These are phyloP conservation scores for Aporophyla nigra DNA, from an alignment of 2,888 invertebrate species.

Conservation along the genomic window DNA sequence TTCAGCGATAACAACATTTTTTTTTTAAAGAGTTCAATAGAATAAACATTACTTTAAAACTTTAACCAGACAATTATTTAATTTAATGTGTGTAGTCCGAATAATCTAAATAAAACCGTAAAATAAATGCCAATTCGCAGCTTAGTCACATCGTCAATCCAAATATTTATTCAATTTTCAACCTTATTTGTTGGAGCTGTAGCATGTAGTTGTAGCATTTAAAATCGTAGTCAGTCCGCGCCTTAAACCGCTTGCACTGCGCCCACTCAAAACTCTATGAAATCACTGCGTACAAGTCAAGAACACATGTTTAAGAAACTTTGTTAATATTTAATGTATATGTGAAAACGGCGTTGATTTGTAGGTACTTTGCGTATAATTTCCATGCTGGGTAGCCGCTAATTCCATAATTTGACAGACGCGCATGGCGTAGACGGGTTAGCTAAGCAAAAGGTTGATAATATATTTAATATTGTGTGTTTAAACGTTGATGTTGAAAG, in stretches of 20 bases:
- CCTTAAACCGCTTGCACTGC: constrained; percentile 60
- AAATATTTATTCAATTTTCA: no score
- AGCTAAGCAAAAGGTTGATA: constrained; percentile 47
- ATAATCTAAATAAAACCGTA: no score
- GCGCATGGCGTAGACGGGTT: constrained; percentile 68
- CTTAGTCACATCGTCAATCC: no score
- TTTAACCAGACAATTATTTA: no score
- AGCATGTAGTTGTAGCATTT: no score
- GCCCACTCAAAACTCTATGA: constrained; percentile 53
- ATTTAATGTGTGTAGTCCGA: no score
- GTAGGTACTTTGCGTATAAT: constrained; percentile 84
- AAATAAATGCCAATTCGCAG: no score
- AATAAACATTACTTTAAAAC: no score
- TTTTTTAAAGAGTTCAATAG: no score
- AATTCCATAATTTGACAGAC: constrained; percentile 85
- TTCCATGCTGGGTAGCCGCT: constrained; percentile 81
- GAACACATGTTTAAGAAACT: constrained; percentile 89
- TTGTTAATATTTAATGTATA: constrained; percentile 89
- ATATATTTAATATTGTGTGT: constrained; percentile 43
- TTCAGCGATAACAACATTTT: no score
- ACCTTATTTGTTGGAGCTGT: no score
- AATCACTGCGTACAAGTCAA: constrained; percentile 80
- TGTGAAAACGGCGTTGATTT: constrained; percentile 84
- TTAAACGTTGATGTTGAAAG: constrained; percentile 42
- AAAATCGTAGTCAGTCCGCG: no score